These are phyloP conservation scores for Hydractinia symbiolongicarpus DNA, from an alignment of 30 jellyfish, hydroid and myxozoan species.

Conservation along the genomic window DNA sequence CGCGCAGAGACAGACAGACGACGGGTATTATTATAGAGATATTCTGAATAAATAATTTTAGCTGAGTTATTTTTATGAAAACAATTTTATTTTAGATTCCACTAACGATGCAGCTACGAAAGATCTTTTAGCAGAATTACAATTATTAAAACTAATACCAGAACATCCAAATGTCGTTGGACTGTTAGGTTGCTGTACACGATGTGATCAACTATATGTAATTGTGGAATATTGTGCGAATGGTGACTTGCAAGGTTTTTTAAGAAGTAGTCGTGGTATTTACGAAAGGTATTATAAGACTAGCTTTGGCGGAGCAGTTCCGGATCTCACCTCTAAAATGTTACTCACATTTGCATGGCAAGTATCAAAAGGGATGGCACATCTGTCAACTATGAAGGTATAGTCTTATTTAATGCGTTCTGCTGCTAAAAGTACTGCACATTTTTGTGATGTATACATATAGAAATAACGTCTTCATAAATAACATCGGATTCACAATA, in stretches of 20 bases:
- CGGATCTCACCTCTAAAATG: slow-evolving; percentile 76
- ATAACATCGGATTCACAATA: no score
- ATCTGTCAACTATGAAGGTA: slow-evolving; percentile 79
- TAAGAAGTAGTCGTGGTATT: slow-evolving; percentile 88
- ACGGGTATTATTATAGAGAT: no score
- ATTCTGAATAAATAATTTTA: no score
- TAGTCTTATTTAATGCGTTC: neutral
- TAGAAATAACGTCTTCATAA: no score
- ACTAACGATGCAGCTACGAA: slow-evolving; percentile 72
- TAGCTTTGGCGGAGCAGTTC: slow-evolving; percentile 63
- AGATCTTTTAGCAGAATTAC: slow-evolving; percentile 81
- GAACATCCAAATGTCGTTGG: slow-evolving; percentile 91
- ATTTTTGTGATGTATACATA: no score
- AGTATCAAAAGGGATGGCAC: slow-evolving; percentile 84
- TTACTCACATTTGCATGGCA: slow-evolving; percentile 80
- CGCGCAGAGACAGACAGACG: no score
- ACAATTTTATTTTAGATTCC: slow-evolving; percentile 30
- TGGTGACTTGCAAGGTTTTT: slow-evolving; percentile 94
- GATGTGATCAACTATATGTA: slow-evolving; percentile 74
- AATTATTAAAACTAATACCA: slow-evolving; percentile 79
- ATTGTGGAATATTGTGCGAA: slow-evolving; percentile 91
- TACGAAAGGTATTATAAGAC: slow-evolving; percentile 68
- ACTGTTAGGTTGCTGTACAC: slow-evolving; percentile 84
- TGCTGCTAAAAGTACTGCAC: no score
- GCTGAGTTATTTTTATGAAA: no score